Base-by-base conservation (phyloP, 1,140 invertebrate species). In the Choristoneura fumiferana region DNA sequence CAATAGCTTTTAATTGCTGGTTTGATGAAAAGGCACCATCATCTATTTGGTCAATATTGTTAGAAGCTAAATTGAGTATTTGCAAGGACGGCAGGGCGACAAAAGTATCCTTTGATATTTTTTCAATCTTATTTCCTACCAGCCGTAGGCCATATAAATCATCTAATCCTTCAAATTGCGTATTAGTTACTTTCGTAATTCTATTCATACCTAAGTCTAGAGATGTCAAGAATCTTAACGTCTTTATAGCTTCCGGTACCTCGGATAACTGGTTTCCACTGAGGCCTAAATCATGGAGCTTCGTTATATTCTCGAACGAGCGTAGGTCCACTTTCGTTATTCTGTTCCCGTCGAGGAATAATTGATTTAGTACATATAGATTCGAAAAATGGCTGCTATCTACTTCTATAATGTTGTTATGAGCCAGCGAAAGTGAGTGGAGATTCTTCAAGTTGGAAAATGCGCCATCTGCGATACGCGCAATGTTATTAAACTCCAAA, bases 201-300 rank as follows among this genome's bases (percentile, higher is more conserved):
- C 90, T 91, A 80, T 96, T 96, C 80, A 95, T 95, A n/a, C 94
- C 94, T 45, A 96, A 89, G 88, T 96, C 95, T 34, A 97, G 86
- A 1, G 93, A 94, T 73, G 94, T 95, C 57, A 97, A 87, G 65
- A 92, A 92, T 57, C 87, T 78, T 22, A 96, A 86, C 65, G 91
- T 91, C 62, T 92, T 92, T 15, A 96, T 91, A 12, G 94, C 94
- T 71, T 91, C 90, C 8, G 96, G 96, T 38, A 98, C 91, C 66
- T 92, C 91, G 36, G 90, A 92, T 52, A 98, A 83, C 56, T 90
- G 76, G 89, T 98, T 98, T 33, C 93, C 92, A 70, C 94, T 94
- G 10, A 97, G 84, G 36, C 95, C 94, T 2, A 98, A 89, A 81
- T 97, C 95, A 73, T 95, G 93, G 1, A 97, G 90, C 76, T 91